Evolutionary conservation across 1,140 invertebrate genomes (phyloP).

Genomic region (Paraescarpia echinospica): DNA sequence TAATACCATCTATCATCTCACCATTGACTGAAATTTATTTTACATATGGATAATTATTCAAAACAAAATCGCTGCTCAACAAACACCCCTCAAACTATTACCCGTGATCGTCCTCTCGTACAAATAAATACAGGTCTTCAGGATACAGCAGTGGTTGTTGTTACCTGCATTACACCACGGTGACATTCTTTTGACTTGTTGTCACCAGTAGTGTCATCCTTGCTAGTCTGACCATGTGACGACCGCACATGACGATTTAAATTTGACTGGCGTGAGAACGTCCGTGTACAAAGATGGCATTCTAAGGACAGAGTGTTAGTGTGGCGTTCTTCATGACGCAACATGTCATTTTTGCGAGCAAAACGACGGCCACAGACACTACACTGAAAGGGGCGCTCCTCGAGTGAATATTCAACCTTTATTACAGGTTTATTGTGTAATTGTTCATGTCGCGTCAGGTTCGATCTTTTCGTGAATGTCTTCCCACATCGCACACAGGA

Average conservation of each 20-base stretch:
- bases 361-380: background rate
- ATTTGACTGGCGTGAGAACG: background rate
- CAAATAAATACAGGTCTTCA: background rate
- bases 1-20: background rate
- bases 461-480: constrained; percentile 78
- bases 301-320: background rate
- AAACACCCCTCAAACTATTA: background rate
- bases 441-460: constrained; percentile 51
- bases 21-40: background rate
- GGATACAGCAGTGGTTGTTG: background rate
- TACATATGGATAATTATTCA: background rate
- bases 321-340: background rate
- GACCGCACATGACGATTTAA: background rate
- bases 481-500: constrained; percentile 83
- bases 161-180: background rate
- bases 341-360: background rate
- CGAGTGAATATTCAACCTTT: background rate
- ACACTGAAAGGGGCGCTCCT: background rate
- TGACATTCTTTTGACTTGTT: background rate
- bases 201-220: background rate
- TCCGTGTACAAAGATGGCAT: background rate
- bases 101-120: background rate
- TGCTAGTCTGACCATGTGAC: background rate
- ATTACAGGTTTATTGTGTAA: constrained; percentile 39
- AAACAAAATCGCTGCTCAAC: background rate